Evolutionary conservation across 2,113 vertebrate species (phyloP).

Genomic region (Pelodiscus sinensis): DNA sequence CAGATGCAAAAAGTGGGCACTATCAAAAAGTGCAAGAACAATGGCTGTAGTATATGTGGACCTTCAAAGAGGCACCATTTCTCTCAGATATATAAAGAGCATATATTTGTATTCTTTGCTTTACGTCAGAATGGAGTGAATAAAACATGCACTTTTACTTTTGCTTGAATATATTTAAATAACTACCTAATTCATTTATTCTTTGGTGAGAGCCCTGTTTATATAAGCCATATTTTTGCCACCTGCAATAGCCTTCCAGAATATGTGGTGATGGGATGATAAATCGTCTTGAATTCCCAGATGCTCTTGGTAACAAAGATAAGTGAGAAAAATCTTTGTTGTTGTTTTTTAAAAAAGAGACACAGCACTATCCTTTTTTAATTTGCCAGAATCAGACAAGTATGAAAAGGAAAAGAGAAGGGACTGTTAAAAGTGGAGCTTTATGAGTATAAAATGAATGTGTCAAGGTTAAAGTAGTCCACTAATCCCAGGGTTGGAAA

Average conservation of each 20-base stretch:
- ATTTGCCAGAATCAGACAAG: conserved; percentile 59
- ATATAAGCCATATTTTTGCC: background rate
- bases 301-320: conserved; percentile 7
- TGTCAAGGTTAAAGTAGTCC: conserved; percentile 79
- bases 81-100: background rate
- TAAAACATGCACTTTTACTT: background rate
- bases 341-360: background rate
- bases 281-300: conserved; percentile 12
- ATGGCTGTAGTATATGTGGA: background rate
- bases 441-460: conserved; percentile 61
- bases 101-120: background rate
- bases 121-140: background rate
- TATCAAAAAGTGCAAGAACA: no score
- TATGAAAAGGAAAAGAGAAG: conserved; percentile 62
- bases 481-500: conserved; percentile 73
- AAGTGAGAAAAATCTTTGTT: background rate
- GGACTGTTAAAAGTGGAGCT: conserved; percentile 40
- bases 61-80: background rate
- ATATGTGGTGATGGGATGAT: background rate
- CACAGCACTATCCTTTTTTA: conserved; percentile 12
- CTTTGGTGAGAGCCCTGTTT: background rate
- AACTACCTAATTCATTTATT: background rate
- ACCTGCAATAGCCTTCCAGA: background rate
- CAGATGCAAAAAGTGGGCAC: no score
- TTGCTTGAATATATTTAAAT: background rate